Conservation (phyloP, 2,888 invertebrate species). For the Oligia fasciuncula region DNA sequence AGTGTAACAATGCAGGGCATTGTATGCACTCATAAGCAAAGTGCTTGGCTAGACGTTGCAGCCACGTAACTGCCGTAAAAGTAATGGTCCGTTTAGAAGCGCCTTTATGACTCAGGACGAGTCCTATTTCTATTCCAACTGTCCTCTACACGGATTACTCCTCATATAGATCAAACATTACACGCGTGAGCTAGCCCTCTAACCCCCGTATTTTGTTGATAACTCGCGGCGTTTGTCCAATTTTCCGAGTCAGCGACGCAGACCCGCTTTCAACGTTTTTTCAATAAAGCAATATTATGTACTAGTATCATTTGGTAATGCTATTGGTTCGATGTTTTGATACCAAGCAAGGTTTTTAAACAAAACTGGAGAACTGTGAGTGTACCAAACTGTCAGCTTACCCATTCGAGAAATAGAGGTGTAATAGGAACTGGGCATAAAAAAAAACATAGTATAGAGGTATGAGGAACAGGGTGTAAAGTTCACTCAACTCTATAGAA, state of each 20-base stretch:
- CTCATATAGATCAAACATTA: constrained; percentile 19
- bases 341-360: not conserved
- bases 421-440: not conserved
- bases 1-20: not conserved
- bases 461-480: too few relatives aligned
- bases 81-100: too few relatives aligned
- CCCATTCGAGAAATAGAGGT: not conserved
- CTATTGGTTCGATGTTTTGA: not conserved
- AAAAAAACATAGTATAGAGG: not conserved
- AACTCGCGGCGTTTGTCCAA: constrained; percentile 35
- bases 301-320: not conserved
- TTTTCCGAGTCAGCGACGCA: constrained; percentile 43
- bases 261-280: constrained; percentile 21
- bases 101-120: not conserved
- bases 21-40: not conserved
- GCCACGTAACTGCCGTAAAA: too few relatives aligned
- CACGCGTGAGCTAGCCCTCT: constrained; percentile 13
- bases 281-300: constrained; percentile 33
- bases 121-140: not conserved
- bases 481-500: too few relatives aligned
- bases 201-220: constrained; percentile 20
- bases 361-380: not conserved
- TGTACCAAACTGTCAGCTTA: not conserved
- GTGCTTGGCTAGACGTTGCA: not conserved
- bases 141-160: constrained; percentile 1